These are phyloP conservation scores for Endotricha flammealis DNA, from an alignment of 2,888 invertebrate species.

Conservation along the genomic window DNA sequence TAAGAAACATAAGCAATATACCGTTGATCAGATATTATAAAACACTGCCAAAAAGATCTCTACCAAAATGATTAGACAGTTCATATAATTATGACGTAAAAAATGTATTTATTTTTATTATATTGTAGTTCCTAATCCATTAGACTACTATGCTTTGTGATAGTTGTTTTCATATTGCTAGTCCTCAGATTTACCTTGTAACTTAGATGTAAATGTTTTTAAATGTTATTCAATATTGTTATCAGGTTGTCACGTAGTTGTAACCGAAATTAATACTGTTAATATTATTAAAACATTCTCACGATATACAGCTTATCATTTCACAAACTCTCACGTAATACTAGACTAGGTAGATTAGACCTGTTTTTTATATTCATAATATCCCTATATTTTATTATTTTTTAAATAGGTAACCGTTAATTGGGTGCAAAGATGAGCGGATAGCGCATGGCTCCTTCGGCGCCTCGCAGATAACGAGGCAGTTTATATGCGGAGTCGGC, in stretches of 20 bases:
- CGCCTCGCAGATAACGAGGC: constrained; percentile 57
- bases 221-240: constrained; percentile 8
- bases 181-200: constrained; percentile 19
- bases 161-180: constrained; percentile 29
- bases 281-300: constrained; percentile 23
- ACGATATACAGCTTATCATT: constrained; percentile 5
- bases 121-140: constrained; percentile 27
- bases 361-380: neutral
- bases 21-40: neutral
- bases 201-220: neutral
- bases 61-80: too few relatives aligned
- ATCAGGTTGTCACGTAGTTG: constrained; percentile 14
- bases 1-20: constrained; percentile 9
- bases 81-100: too few relatives aligned
- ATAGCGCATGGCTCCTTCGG: constrained; percentile 33
- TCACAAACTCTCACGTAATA: neutral
- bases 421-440: constrained; percentile 73
- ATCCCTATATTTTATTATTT: constrained; percentile 40
- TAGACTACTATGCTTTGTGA: constrained; percentile 25
- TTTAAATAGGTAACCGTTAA: constrained; percentile 57
- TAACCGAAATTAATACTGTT: constrained; percentile 18
- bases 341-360: neutral
- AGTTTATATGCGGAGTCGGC: constrained; percentile 59
- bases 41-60: neutral
- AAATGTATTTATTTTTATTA: too few relatives aligned